These are phyloP conservation scores for Stenotaenia linearis DNA, from an alignment of 2,888 invertebrate genomes.

Conservation along the genomic window DNA sequence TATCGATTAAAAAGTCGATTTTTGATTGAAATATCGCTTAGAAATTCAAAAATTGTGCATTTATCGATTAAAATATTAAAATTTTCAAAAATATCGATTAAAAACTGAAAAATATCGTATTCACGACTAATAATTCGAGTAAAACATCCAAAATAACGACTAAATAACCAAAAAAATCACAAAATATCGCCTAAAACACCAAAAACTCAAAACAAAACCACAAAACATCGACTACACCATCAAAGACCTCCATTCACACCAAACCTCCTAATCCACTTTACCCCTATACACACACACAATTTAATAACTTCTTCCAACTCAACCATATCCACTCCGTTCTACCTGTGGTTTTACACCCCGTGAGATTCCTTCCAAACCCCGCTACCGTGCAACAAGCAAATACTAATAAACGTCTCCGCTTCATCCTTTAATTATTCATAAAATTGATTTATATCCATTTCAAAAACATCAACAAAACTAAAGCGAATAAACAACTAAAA, in stretches of 20 bases:
- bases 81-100: background rate
- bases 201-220: background rate
- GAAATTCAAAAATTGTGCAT: background rate
- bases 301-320: background rate
- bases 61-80: background rate
- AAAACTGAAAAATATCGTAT: background rate
- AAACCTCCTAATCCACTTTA: background rate
- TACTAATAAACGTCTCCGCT: background rate
- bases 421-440: constrained; percentile 21
- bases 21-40: background rate
- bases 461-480: background rate
- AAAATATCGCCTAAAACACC: background rate
- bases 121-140: background rate
- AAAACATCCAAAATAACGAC: background rate
- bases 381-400: background rate
- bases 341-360: background rate
- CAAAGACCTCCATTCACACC: too few relatives aligned
- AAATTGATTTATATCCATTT: background rate
- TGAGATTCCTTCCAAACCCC: background rate
- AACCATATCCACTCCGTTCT: too few relatives aligned
- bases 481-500: background rate
- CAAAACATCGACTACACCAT: too few relatives aligned
- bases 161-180: background rate
- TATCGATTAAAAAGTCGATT: background rate
- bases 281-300: too few relatives aligned